Evolutionary conservation across 2,888 invertebrate genomes (phyloP).

Genomic region (Platycheirus rosarum): DNA sequence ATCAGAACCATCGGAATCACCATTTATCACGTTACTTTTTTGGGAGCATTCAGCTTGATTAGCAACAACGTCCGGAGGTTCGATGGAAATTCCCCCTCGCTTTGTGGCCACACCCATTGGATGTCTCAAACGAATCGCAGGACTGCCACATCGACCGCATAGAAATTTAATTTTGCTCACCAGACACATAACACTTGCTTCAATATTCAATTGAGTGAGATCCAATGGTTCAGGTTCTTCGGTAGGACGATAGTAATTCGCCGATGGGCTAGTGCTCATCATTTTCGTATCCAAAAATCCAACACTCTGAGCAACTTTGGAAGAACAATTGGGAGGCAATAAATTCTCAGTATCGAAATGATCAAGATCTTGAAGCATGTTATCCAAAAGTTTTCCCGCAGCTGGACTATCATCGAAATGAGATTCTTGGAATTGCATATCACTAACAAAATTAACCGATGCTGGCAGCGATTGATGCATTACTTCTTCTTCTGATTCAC

Average conservation of each 20-base stretch:
- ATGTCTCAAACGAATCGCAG: conserved; percentile 87
- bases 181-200: conserved; percentile 93
- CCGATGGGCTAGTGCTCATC: conserved; percentile 84
- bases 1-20: conserved; percentile 34
- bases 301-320: conserved; percentile 76
- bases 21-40: conserved; percentile 27
- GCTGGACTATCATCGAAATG: conserved; percentile 75
- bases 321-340: conserved; percentile 75
- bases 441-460: conserved; percentile 70
- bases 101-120: conserved; percentile 80
- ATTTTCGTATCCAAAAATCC: conserved; percentile 84
- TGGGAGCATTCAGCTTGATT: conserved; percentile 75
- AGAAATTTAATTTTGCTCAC: conserved; percentile 91
- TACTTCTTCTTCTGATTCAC: conserved; percentile 64
- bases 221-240: conserved; percentile 94
- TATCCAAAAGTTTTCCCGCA: background rate
- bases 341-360: conserved; percentile 72
- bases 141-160: conserved; percentile 89
- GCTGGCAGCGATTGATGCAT: conserved; percentile 79
- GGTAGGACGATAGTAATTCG: conserved; percentile 90
- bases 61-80: conserved; percentile 80
- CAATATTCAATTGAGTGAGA: conserved; percentile 92
- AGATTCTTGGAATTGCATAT: conserved; percentile 77
- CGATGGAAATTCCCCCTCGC: conserved; percentile 79
- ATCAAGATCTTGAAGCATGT: conserved; percentile 10